A percentile compares a stretch with the other conserved stretches of the same genome.
phyloP scores from a whole-genome alignment of 2,888 invertebrate species.

The Archips xylosteana region DNA sequence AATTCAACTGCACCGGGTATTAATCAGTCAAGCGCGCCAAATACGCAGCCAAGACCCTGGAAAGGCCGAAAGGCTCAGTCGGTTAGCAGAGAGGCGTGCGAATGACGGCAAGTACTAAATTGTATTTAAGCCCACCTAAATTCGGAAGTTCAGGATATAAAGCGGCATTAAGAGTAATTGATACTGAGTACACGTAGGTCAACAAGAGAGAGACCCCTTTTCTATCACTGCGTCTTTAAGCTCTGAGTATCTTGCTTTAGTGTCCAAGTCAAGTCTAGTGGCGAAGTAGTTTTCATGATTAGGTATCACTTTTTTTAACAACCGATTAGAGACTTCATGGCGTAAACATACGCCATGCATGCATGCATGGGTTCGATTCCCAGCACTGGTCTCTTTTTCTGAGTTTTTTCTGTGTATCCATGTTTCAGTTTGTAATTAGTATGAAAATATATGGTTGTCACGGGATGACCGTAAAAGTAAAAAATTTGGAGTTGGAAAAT shows the following conservation, averaged over 20 bases:
- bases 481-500: too few relatives aligned
- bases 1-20: conserved; percentile 71
- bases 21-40: conserved; percentile 68
- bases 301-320: too few relatives aligned
- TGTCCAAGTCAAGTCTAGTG: too few relatives aligned
- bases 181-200: conserved; percentile 25
- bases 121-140: conserved; percentile 25
- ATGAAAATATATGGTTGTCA: too few relatives aligned
- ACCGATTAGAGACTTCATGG: too few relatives aligned
- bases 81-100: conserved; percentile 82
- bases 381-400: too few relatives aligned
- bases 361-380: too few relatives aligned
- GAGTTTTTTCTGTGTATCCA: too few relatives aligned
- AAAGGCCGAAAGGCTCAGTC: conserved; percentile 76
- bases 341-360: too few relatives aligned
- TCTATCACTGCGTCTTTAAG: background rate
- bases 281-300: too few relatives aligned
- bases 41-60: conserved; percentile 66
- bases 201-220: background rate
- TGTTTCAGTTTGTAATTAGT: too few relatives aligned
- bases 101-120: conserved; percentile 68
- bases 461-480: too few relatives aligned
- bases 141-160: conserved; percentile 29
- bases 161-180: conserved; percentile 32
- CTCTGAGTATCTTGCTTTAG: background rate